A percentile compares a stretch with the other conserved stretches of the same genome.
phyloP scores from a whole-genome alignment of 1,140 invertebrate species.

The Macrocentrus cingulum region DNA sequence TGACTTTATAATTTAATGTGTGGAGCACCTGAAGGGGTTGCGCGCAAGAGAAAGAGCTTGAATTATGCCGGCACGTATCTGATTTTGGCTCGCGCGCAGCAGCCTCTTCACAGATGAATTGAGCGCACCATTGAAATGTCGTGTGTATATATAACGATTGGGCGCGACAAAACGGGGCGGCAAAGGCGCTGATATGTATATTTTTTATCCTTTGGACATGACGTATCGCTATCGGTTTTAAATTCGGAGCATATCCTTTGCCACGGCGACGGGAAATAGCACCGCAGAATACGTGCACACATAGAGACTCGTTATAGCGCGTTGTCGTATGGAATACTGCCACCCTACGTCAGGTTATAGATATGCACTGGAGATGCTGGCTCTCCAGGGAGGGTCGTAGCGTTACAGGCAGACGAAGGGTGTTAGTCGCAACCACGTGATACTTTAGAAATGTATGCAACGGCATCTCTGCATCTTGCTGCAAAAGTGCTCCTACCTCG shows the following conservation, averaged over 20 bases:
- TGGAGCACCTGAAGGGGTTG: conserved; percentile 41
- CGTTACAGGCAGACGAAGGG: background rate
- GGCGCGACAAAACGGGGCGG: background rate
- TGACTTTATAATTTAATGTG: conserved; percentile 58
- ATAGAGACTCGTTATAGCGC: conserved; percentile 8
- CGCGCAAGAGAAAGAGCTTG: conserved; percentile 24
- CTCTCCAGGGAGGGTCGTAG: conserved; percentile 10
- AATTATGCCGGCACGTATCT: conserved; percentile 44
- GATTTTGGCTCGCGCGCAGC: conserved; percentile 37
- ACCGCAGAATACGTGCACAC: conserved; percentile 6
- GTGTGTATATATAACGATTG: background rate
- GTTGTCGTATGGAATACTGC: conserved; percentile 8
- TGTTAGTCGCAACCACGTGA: conserved; percentile 15
- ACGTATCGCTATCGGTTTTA: conserved; percentile 5
- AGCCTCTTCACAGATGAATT: conserved; percentile 20
- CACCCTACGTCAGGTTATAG: conserved; percentile 21
- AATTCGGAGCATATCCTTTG: background rate
- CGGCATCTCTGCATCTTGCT: background rate
- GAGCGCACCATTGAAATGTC: background rate
- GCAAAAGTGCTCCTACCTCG: background rate
- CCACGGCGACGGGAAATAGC: conserved; percentile 1
- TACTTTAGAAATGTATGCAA: conserved; percentile 20
- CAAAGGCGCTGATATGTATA: conserved; percentile 4
- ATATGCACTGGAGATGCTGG: conserved; percentile 17
- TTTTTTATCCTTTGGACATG: conserved; percentile 9